Evolutionary conservation across 2,797 vertebrate species (phyloP), one percentile per base, ranked within the genome.

Genomic region (Notamacropus eugenii): DNA sequence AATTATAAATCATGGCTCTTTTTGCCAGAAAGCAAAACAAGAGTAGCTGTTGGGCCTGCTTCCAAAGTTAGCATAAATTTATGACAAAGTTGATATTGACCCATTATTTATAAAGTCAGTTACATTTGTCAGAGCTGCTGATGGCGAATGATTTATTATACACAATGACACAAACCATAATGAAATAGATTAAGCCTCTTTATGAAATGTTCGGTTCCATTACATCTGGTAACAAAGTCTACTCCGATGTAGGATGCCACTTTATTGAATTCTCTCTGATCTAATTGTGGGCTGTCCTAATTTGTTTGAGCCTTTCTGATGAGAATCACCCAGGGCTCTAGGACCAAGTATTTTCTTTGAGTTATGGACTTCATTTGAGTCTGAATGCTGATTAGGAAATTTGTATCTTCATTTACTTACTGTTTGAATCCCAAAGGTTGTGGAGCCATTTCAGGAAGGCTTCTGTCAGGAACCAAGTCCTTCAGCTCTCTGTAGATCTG

Each of bases 91-190:
- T 94, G 95, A 95, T 98, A 98, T 97, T 95, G 97, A 98, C 98
- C 96, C 95, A 98, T 98, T 98, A 98, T 98, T 98, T 98, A 97
- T 97, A 98, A 98, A 98, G 97, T 94, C 97, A 97, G 97, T 97
- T 96, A 98, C 97, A 98, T 97, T 97, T 97, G 93, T 98, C 10
- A 91, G 91, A 91, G 92, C 67, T 98, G 94, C 97, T 90, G 92
- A 95, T 94, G 96, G 91, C 93, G 95, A 95, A 97, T 97, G 97
- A 98, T 98, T 98, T 98, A 98, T 98, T 98, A 98, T 97, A 95
- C 94, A 93, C 97, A 98, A 95, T 56, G 67, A 96, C 95, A 95
- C 97, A 96, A 98, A 98, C 97, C 95, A 91, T 95, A 97, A 97
- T 97, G 97, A 97, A 98, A 97, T 97, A 98, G 97, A 98, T 97